A percentile compares a stretch with the other conserved stretches of the same genome.
Conservation (phyloP, 2,797 vertebrate genomes). For the Valencia hispanica region DNA sequence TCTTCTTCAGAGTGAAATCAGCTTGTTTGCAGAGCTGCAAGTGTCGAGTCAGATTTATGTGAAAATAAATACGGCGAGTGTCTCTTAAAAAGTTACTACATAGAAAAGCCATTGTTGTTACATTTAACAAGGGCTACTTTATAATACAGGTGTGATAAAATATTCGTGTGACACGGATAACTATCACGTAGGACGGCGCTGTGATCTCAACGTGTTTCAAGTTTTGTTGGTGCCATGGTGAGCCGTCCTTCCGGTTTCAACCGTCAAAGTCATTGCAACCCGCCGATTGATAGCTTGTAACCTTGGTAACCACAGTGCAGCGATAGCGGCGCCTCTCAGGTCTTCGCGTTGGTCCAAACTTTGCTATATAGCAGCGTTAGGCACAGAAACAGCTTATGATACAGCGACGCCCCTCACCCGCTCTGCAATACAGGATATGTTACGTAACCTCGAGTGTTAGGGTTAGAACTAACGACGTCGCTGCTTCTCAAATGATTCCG, state of each 20-base stretch:
- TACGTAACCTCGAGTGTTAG: not conserved
- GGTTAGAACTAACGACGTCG: not conserved
- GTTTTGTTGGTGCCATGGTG: too few species aligned
- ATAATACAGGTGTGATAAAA: not conserved
- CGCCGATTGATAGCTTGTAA: not conserved
- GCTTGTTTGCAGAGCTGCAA: not conserved
- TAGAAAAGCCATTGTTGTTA: constrained; percentile 49
- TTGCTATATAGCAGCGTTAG: accelerated
- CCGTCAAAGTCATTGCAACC: constrained; percentile 45
- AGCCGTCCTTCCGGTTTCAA: not conserved
- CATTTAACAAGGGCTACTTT: not conserved
- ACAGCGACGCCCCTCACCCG: accelerated
- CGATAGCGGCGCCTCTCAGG: not conserved
- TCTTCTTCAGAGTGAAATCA: not conserved
- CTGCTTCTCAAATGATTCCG: constrained; percentile 12
- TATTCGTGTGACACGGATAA: not conserved
- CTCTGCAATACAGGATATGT: accelerated
- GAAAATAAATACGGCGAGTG: constrained; percentile 11
- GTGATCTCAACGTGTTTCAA: not conserved
- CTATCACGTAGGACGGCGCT: not conserved
- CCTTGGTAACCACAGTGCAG: not conserved
- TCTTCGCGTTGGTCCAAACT: not conserved
- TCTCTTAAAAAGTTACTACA: constrained; percentile 34
- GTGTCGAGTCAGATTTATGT: constrained; percentile 11
- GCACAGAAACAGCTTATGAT: not conserved